These are phyloP conservation scores for Nothocercus nigrocapillus DNA, from an alignment of 2,113 vertebrate genomes.

Conservation along the genomic window DNA sequence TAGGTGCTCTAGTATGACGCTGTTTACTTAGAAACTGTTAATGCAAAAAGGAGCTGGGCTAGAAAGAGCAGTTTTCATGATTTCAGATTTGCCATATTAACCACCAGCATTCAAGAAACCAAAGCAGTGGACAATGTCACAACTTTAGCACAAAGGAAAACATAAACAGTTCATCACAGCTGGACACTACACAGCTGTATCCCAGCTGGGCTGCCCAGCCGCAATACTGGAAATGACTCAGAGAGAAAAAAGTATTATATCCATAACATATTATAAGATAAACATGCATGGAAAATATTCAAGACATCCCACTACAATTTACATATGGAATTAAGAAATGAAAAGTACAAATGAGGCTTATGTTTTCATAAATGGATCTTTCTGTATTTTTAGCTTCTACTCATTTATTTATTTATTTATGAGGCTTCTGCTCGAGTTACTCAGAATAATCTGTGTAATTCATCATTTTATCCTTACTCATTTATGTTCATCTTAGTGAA, in stretches of 20 bases:
- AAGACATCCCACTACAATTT: not conserved
- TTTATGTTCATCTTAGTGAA: not conserved
- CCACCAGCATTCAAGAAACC: not conserved
- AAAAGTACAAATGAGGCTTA: not conserved
- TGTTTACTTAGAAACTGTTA: constrained; percentile 52
- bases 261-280: not conserved
- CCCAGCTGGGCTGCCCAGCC: constrained; percentile 39
- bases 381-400: not conserved
- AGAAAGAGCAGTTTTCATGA: not conserved
- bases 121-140: not conserved
- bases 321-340: not conserved
- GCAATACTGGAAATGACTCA: not conserved
- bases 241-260: constrained; percentile 19
- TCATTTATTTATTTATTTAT: not conserved
- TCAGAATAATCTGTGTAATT: not conserved
- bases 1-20: not conserved
- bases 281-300: constrained; percentile 2
- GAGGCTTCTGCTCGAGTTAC: not conserved
- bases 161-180: constrained; percentile 23
- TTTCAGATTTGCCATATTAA: constrained; percentile 34
- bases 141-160: not conserved
- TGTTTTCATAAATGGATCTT: not conserved
- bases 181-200: constrained; percentile 26
- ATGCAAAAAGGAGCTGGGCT: not conserved
- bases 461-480: not conserved